Evolutionary conservation across 1,140 invertebrate species (phyloP).

Genomic region (Asobara japonica): DNA sequence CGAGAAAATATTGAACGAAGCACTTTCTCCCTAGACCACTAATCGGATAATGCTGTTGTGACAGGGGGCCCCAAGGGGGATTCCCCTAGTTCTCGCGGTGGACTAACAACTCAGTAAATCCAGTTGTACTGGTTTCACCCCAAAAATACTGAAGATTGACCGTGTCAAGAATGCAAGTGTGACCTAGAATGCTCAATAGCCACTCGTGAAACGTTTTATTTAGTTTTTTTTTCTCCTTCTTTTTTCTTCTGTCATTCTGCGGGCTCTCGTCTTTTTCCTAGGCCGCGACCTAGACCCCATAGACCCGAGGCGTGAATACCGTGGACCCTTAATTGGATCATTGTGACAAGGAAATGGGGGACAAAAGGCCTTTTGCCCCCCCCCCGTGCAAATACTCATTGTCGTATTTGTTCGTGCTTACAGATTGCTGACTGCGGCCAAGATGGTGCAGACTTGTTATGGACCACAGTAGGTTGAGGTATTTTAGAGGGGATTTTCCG

Average conservation of each 20-base stretch:
- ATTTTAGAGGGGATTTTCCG: no score
- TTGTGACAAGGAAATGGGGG: slow-evolving; percentile 20
- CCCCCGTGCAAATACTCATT: slow-evolving; percentile 1
- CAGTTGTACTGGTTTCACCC: slow-evolving; percentile 12
- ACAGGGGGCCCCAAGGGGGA: not conserved
- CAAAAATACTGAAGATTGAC: slow-evolving; percentile 19
- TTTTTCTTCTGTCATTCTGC: not conserved
- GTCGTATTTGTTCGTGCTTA: slow-evolving; percentile 25
- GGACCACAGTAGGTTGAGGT: no score
- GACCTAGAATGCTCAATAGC: slow-evolving; percentile 24
- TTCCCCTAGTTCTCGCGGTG: slow-evolving; percentile 14
- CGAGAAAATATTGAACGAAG: not conserved
- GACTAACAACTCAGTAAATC: not conserved
- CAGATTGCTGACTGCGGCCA: no score
- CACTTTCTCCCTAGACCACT: slow-evolving; percentile 23
- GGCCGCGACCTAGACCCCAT: slow-evolving; percentile 6
- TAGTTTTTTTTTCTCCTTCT: not conserved
- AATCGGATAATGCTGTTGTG: slow-evolving; percentile 34
- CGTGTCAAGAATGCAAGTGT: slow-evolving; percentile 28
- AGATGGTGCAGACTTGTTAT: no score
- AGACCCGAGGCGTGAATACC: slow-evolving; percentile 25
- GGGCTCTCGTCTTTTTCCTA: not conserved
- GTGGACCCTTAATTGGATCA: slow-evolving; percentile 32
- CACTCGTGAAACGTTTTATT: not conserved
- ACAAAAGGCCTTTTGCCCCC: no score